phyloP scores from a whole-genome alignment of 2,888 invertebrate species.

The Leucoptera coffeella region DNA sequence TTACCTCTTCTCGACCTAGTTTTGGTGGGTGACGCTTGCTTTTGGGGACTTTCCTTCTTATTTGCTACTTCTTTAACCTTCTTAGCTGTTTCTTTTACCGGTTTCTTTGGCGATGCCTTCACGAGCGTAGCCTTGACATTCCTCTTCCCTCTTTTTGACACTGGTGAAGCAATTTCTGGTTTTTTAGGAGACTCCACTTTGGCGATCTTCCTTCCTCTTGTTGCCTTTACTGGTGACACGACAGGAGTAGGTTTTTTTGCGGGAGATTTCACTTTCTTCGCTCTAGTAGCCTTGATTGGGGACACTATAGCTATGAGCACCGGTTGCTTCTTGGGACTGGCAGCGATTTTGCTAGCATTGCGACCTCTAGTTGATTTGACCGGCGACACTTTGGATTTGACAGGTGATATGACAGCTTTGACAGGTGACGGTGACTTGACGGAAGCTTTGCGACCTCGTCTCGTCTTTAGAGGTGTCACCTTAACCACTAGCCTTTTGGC shows the following conservation, averaged over 20 bases:
- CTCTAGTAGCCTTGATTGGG: not conserved
- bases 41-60: conserved; percentile 2
- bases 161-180: no score
- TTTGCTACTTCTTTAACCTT: conserved; percentile 9
- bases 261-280: not conserved
- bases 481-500: not conserved
- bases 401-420: conserved; percentile 11
- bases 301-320: not conserved
- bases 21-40: not conserved
- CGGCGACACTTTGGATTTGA: conserved; percentile 3
- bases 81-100: conserved; percentile 7
- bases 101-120: no score
- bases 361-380: not conserved
- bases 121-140: no score
- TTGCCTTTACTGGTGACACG: conserved; percentile 4
- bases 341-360: not conserved
- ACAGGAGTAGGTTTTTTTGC: not conserved
- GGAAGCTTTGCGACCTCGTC: conserved; percentile 9
- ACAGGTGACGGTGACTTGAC: conserved; percentile 16
- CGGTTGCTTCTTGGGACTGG: not conserved
- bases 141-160: no score
- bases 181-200: conserved; percentile 3
- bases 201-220: conserved; percentile 9
- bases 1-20: not conserved
- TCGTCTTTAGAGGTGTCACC: conserved; percentile 14